A percentile compares a stretch with the other conserved stretches of the same genome.
phyloP scores from a whole-genome alignment of 2,797 vertebrate genomes.

The Serranus cabrilla region DNA sequence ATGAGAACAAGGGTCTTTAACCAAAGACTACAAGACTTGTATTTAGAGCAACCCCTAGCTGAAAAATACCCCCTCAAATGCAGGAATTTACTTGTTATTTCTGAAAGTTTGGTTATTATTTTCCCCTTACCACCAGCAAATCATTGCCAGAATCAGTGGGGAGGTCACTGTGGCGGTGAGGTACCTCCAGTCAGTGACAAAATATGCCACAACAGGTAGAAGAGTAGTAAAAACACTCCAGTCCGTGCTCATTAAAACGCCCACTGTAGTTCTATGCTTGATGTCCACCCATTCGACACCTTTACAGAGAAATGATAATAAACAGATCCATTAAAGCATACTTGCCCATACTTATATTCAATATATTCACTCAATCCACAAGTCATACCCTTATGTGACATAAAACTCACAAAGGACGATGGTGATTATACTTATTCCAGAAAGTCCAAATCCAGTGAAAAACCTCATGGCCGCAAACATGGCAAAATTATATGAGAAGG shows the following conservation, averaged over 20 bases:
- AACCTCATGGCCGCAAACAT: conserved; percentile 80
- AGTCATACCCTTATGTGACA: background rate
- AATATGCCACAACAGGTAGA: conserved; percentile 75
- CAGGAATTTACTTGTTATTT: background rate
- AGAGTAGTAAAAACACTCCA: conserved; percentile 66
- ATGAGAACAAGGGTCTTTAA: background rate
- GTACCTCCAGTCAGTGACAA: conserved; percentile 80
- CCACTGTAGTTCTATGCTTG: conserved; percentile 63
- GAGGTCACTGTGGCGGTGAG: conserved; percentile 73
- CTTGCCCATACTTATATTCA: background rate
- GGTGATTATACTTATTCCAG: conserved; percentile 78
- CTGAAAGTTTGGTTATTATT: background rate
- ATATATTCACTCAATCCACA: background rate
- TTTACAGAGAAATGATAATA: conserved; percentile 30
- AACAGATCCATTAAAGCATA: background rate
- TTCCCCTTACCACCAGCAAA: conserved; percentile 87
- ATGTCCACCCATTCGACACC: conserved; percentile 82
- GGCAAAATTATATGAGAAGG: conserved; percentile 70
- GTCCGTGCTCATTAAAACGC: conserved; percentile 71
- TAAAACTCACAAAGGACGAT: conserved; percentile 75
- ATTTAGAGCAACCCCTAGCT: background rate
- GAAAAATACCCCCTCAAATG: background rate
- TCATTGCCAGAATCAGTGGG: conserved; percentile 85
- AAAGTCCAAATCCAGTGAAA: conserved; percentile 77
- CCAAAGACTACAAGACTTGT: background rate